phyloP scores from a whole-genome alignment of 2,113 vertebrate genomes.

The Oxyruncus cristatus region DNA sequence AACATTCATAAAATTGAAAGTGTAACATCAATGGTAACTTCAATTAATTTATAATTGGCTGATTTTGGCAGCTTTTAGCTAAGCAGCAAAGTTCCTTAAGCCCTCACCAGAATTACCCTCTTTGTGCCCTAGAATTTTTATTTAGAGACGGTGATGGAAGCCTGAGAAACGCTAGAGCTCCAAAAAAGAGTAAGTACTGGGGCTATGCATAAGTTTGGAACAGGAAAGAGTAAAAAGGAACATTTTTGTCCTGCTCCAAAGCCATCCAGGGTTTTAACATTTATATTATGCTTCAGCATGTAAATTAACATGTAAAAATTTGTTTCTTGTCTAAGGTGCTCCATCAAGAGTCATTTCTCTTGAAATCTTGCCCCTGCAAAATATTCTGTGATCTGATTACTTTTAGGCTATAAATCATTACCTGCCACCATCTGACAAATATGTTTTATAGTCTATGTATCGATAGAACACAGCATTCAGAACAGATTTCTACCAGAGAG shows the following conservation, averaged over 20 bases:
- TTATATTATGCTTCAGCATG: background rate
- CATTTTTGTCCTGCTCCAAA: background rate
- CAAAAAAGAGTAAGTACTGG: background rate
- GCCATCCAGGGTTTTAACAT: background rate
- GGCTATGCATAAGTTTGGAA: background rate
- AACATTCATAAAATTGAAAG: background rate
- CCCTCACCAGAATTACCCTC: background rate
- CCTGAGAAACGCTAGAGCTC: background rate
- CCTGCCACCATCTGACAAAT: background rate
- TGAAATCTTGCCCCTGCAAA: background rate
- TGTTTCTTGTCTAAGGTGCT: background rate
- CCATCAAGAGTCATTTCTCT: background rate
- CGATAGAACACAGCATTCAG: background rate
- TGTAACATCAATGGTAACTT: background rate
- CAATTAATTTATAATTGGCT: background rate
- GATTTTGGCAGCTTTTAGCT: background rate
- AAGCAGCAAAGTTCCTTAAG: background rate
- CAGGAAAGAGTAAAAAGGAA: background rate
- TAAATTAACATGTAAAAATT: constrained; percentile 21
- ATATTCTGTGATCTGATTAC: background rate
- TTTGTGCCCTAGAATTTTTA: background rate
- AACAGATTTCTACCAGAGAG: background rate
- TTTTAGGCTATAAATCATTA: background rate
- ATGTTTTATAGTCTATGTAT: background rate
- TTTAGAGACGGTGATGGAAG: background rate